Evolutionary conservation across 1,140 invertebrate genomes (phyloP), one percentile per base, ranked within the genome.

Genomic region (Ceratina japonica): DNA sequence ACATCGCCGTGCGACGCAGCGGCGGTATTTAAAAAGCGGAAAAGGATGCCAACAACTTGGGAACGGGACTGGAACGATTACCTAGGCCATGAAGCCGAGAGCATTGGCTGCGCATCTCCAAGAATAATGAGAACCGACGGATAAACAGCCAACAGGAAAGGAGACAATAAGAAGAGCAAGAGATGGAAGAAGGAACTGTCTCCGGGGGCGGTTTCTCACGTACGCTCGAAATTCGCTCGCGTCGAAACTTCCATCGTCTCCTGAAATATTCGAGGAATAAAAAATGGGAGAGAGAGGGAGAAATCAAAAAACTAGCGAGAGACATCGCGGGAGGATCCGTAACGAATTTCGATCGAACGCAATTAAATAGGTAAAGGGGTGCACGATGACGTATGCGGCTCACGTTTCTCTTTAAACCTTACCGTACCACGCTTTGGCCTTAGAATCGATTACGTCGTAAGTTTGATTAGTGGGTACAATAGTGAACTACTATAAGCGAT

Each of bases 401-500:
- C 58, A 31, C 75, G 58, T 71, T 71, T 44, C 1, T 20, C 37
- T 31, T 24, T 54, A 31, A 52, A 24, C 49, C 49, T 44, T 44
- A 15, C 16, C 31, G 1, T 13, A 77, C 44, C 68, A 71, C 75
- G 75, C 75, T 59, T 59, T 66, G 20, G 0, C 15, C 12, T 16
- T 3, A 18, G 8, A 20, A 75, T 75, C 54, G 72, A 80, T 79
- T 79, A 68, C 65, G 75, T 51, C 27, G 52, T 49, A 16, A 24
- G 3, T 20, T 63, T 70, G 73, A 76, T 80, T 75, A 76, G 76
- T 80, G 78, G 44, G n/a, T n/a, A n/a, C n/a, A 37, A 62, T 22
- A 52, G 22, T 51, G 31, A 73, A 56, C 70, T 65, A 56, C 70
- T 65, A 18, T 72, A 65, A 73, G 65, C 69, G 76, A 51, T 73